Conservation (phyloP, 2,888 invertebrate genomes). For the Andrena dorsata region DNA sequence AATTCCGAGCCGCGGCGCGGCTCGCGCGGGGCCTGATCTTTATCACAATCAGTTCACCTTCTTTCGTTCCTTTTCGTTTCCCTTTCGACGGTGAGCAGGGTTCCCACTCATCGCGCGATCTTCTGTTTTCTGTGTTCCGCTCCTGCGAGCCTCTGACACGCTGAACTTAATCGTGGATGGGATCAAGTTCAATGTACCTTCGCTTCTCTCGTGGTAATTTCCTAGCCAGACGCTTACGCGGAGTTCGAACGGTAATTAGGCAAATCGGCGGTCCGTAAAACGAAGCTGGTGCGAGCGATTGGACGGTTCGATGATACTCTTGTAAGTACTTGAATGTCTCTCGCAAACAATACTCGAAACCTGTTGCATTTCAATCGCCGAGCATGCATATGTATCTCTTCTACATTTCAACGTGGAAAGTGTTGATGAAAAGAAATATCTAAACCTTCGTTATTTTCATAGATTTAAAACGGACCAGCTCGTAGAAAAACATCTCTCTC, state of each 20-base stretch:
- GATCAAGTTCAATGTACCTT: constrained; percentile 47
- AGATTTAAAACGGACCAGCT: not conserved
- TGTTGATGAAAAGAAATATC: not conserved
- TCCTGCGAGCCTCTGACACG: constrained; percentile 16
- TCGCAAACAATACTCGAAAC: not conserved
- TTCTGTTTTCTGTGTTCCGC: constrained; percentile 8
- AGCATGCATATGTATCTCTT: not conserved
- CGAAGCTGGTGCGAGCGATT: not conserved
- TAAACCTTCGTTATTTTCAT: not conserved
- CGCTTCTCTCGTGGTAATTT: not conserved
- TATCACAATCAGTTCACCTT: not conserved
- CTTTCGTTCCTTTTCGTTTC: constrained; percentile 26
- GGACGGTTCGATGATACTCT: not conserved
- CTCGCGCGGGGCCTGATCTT: constrained; percentile 10
- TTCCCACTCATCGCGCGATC: constrained; percentile 81
- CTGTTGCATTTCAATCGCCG: not conserved
- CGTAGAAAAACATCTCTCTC: not conserved
- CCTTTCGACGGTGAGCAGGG: constrained; percentile 72
- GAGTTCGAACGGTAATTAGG: not conserved
- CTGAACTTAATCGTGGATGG: constrained; percentile 48
- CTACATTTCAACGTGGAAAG: not conserved
- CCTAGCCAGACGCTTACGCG: not conserved
- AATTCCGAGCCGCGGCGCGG: not conserved
- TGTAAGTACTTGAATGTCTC: not conserved
- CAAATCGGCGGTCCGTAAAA: not conserved